A percentile compares a stretch with the other conserved stretches of the same genome.
These are phyloP conservation scores for Ammodytes marinus DNA, from an alignment of 2,113 vertebrate genomes.

Conservation along the genomic window DNA sequence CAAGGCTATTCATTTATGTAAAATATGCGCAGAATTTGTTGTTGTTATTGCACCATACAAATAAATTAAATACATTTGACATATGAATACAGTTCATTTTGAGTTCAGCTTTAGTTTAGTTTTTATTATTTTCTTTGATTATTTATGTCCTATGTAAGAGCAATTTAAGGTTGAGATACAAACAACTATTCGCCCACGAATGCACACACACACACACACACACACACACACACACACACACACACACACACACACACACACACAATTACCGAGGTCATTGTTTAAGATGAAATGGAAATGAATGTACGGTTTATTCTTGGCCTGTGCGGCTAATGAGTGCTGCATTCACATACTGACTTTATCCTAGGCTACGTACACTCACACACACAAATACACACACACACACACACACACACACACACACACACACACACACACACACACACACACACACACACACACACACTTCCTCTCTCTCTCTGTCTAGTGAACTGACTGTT, in stretches of 20 bases:
- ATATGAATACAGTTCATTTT: neutral
- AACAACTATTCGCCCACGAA: neutral
- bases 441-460: neutral
- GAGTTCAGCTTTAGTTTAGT: slow-evolving; percentile 5
- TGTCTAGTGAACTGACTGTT: slow-evolving; percentile 54
- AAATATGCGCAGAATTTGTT: neutral
- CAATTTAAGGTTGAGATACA: slow-evolving; percentile 3
- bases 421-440: neutral
- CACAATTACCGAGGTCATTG: neutral
- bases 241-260: neutral
- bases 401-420: neutral
- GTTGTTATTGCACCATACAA: neutral
- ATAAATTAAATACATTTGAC: neutral
- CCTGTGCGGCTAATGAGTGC: slow-evolving; percentile 21
- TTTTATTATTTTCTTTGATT: neutral
- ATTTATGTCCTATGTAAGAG: slow-evolving; percentile 1
- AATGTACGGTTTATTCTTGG: slow-evolving; percentile 26
- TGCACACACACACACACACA: neutral
- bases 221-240: neutral
- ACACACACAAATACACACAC: neutral
- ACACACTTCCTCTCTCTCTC: neutral
- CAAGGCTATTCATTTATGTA: neutral
- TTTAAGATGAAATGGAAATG: slow-evolving; percentile 16
- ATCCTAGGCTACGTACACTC: neutral
- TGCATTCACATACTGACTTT: slow-evolving; percentile 4